Percentiles rank a stretch among this genome's conserved stretches.
These are phyloP conservation scores for Malthinus seriepunctatus DNA, from an alignment of 2,888 invertebrate species.

Conservation along the genomic window DNA sequence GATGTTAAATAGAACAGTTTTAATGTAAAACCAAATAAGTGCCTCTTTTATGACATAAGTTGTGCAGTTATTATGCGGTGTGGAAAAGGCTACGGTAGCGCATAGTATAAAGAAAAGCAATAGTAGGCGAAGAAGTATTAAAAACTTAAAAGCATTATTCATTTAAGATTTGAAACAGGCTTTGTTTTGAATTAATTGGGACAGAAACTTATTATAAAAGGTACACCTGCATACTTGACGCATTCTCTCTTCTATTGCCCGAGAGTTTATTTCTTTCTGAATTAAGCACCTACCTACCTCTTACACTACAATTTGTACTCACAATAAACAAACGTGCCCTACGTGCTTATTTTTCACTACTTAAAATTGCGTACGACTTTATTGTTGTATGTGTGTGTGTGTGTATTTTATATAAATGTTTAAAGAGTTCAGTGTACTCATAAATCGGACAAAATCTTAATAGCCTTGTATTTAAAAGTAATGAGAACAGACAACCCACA, in stretches of 20 bases:
- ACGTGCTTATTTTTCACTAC: conserved; percentile 7
- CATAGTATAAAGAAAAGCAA: no score
- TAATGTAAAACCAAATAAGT: no score
- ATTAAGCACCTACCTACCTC: no score
- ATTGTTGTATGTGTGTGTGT: conserved; percentile 3
- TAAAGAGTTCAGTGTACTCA: conserved; percentile 12
- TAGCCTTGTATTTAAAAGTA: conserved; percentile 11
- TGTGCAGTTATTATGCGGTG: no score
- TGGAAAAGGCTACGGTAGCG: no score
- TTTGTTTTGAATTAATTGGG: neutral
- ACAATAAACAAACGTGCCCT: conserved; percentile 15
- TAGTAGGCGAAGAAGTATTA: no score
- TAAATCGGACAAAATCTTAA: conserved; percentile 8
- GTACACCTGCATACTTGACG: neutral
- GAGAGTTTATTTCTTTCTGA: neutral
- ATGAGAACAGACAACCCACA: conserved; percentile 9
- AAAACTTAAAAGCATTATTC: no score
- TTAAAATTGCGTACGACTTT: neutral
- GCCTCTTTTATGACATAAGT: no score
- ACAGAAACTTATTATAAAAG: neutral
- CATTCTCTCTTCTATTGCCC: no score
- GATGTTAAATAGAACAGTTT: no score
- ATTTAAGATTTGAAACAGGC: no score
- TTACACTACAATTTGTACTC: no score
- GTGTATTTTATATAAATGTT: conserved; percentile 12